Base-by-base conservation (phyloP, 2,888 invertebrate genomes). In the Drosophila barbarae region DNA sequence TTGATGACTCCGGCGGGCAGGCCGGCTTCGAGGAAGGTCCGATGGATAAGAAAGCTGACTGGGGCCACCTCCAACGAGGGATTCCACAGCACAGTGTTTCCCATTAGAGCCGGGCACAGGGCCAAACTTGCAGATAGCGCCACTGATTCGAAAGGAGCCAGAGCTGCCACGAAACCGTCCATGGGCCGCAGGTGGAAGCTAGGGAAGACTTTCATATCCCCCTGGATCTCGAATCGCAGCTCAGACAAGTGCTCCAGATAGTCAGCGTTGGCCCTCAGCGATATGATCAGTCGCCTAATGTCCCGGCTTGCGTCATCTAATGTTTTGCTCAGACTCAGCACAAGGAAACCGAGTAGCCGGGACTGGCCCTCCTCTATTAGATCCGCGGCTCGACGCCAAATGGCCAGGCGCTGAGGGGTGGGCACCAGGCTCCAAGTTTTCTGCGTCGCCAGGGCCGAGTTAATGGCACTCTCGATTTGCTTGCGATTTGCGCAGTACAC, bases 81-180 rank as follows among this genome's bases (percentile, higher is more conserved):
- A 58, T 68, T 71, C 71, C 72, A 71, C 10, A 71, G 38, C 8
- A 71, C 68, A 2, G 71, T 58, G 36, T 71, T 71, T 21, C 71
- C 71, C 71, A 71, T 71, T 0, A 72, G 54, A 0, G 57, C 51
- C 1, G 71, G 71, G 35, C 72, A 61, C 1, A 71, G 39, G 4
- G 72, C 71, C 35, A 72, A 10, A 6, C 35, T 61, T 6, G 72
- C 42, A 5, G 71, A 56, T 7, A 69, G 8, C 1, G 71, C 36
- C 9, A 50, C 60, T 8, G 71, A 71, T 28, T 71, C 71, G 13
- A 72, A 71, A 5, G 71, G 47, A 4, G 71, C 39, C 18, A 72
- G 8, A 9, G 71, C 72, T 2, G 69, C 71, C n/a, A 71, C 71
- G 30, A 71, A 72, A 7, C 71, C 71, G 38, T 71, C 71, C 42